phyloP scores from a whole-genome alignment of 2,797 vertebrate species.

The Anas bahamensis region DNA sequence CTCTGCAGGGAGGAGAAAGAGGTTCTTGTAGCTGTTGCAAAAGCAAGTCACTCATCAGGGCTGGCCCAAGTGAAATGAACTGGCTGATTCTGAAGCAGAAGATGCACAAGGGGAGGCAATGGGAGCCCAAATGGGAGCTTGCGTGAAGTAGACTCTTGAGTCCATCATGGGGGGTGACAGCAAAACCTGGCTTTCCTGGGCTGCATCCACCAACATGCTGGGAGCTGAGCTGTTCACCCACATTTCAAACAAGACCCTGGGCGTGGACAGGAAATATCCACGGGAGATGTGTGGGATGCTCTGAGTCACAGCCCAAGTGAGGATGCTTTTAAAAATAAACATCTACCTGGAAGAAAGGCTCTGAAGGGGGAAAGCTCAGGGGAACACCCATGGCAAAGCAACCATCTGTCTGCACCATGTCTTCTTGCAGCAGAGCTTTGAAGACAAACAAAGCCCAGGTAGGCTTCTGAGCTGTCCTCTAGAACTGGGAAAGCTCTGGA shows the following conservation, averaged over 20 bases:
- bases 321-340: background rate
- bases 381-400: background rate
- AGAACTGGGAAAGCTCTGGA: background rate
- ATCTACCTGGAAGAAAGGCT: background rate
- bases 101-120: background rate
- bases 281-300: background rate
- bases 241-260: background rate
- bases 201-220: background rate
- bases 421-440: background rate
- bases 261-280: background rate
- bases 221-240: background rate
- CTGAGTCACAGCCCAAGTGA: background rate
- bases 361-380: background rate
- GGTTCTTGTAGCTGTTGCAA: background rate
- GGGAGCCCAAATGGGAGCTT: background rate
- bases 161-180: background rate
- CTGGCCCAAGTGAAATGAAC: background rate
- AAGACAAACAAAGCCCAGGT: fast-evolving
- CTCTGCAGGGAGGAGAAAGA: background rate
- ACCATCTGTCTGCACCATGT: background rate
- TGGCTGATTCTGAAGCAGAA: background rate
- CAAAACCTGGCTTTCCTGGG: background rate
- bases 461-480: fast-evolving
- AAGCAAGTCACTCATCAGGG: background rate
- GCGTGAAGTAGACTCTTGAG: background rate